Evolutionary conservation across 2,888 invertebrate genomes (phyloP), one percentile per base, ranked within the genome.

Genomic region (Tromatobia lineatoria): DNA sequence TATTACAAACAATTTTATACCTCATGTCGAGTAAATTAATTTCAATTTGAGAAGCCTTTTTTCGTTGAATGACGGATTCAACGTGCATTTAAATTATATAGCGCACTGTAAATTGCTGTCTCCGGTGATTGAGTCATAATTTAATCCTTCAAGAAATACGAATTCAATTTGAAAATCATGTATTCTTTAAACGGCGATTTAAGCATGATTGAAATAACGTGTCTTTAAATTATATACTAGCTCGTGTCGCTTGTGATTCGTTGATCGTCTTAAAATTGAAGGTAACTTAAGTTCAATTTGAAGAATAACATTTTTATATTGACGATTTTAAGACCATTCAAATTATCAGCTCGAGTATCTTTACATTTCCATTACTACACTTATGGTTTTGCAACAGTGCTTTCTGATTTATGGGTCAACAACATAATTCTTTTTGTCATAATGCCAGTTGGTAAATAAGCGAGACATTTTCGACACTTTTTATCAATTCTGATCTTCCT

Each of bases 61-160:
- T 20, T 20, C 23, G 11, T 59, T 23, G 25, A 25, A 25, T 15
- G n/a, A 3, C 34, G 8, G 34, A 34, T 61, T n/a, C 2, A 29
- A 29, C n/a, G 59, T n/a, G 13, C 4, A 61, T 34, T 10, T n/a
- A 34, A 61, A 61, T 61, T n/a, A 61, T 34, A 61, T 34, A n/a
- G 34, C 15, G 15, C 15, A 18, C 59, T n/a, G 59, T 34, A 61
- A 61, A 34, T 34, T 61, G 18, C n/a, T n/a, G 29, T 61, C 34
- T 29, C 34, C 10, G 34, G 59, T 25, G 34, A 59, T 34, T 59
- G 34, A 59, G 34, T 59, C 34, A 29, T 29, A 59, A 59, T 59
- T 34, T 15, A 34, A 59, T 34, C 7, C 59, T 34, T 34, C 15
- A n/a, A 59, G 34, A 34, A 34, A 59, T 59, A 34, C 34, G 29